These are phyloP conservation scores for Sinocyclocheilus anophthalmus DNA, from an alignment of 2,113 vertebrate genomes.

Conservation along the genomic window DNA sequence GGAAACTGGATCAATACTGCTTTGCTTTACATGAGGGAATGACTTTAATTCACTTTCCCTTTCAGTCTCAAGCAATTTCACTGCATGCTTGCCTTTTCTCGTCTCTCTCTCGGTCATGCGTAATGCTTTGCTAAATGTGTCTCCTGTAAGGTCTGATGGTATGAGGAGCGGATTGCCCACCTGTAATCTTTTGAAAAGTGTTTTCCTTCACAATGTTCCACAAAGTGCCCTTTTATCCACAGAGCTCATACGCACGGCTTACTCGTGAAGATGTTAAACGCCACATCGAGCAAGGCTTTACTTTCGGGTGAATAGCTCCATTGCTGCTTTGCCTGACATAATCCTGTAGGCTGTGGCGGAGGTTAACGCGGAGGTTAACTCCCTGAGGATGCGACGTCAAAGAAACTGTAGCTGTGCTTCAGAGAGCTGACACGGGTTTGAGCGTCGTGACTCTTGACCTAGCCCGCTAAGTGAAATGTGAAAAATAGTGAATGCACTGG, in stretches of 20 bases:
- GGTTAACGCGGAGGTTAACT: not conserved
- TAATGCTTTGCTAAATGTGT: conserved; percentile 22
- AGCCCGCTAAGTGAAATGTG: conserved; percentile 14
- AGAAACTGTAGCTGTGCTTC: not conserved
- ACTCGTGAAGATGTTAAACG: conserved; percentile 23
- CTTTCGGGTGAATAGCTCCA: conserved; percentile 12
- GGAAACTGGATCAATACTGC: conserved; percentile 41
- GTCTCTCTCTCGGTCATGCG: not conserved
- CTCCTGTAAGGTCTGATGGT: conserved; percentile 24
- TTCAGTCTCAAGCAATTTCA: not conserved
- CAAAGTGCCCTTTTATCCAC: conserved; percentile 18
- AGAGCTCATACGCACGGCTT: conserved; percentile 19
- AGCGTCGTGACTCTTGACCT: not conserved
- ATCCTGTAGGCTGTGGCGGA: conserved; percentile 5
- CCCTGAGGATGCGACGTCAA: not conserved
- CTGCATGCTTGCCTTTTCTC: not conserved
- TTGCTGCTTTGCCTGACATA: conserved; percentile 1
- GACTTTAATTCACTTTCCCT: conserved; percentile 31
- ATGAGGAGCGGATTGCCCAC: not conserved
- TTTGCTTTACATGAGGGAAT: conserved; percentile 35
- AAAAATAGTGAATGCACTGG: not conserved
- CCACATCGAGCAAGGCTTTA: not conserved
- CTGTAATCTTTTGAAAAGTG: conserved; percentile 35
- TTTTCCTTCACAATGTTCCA: conserved; percentile 24
- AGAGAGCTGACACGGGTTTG: conserved; percentile 7